Evolutionary conservation across 2,888 invertebrate genomes (phyloP).

Genomic region (Morpho helenor): DNA sequence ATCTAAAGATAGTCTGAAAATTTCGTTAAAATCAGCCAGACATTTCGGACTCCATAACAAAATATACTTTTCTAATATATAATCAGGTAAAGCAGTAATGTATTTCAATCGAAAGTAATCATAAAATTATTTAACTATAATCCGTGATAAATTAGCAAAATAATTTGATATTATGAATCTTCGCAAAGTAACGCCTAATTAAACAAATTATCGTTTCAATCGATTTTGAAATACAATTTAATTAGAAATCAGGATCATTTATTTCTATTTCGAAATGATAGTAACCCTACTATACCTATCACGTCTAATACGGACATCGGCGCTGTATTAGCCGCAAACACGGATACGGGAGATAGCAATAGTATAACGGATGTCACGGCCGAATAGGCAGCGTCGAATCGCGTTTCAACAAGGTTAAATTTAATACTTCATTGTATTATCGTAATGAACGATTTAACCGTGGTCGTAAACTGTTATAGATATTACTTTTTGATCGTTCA

Average conservation of each 20-base stretch:
- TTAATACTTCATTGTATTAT: slow-evolving; percentile 28
- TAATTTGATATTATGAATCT: no score
- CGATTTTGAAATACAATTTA: no score
- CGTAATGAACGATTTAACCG: slow-evolving; percentile 15
- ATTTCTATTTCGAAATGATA: no score
- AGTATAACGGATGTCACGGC: slow-evolving; percentile 37
- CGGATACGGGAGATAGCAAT: slow-evolving; percentile 30
- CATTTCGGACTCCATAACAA: no score
- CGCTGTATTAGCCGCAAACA: slow-evolving; percentile 15
- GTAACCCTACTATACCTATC: background rate
- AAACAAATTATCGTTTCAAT: no score
- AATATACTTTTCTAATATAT: no score
- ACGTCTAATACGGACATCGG: slow-evolving; percentile 12
- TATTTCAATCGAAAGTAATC: background rate
- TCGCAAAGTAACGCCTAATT: no score
- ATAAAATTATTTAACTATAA: no score
- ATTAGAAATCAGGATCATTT: no score
- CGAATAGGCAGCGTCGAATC: slow-evolving; percentile 29
- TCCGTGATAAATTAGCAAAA: no score
- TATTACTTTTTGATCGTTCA: background rate
- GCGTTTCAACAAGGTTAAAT: slow-evolving; percentile 29
- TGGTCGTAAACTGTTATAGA: background rate
- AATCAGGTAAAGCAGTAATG: background rate
- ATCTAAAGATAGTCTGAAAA: no score
- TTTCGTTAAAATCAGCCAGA: no score